Evolutionary conservation across 2,113 vertebrate genomes (phyloP).

Genomic region (Serranochromis macrocephalus): DNA sequence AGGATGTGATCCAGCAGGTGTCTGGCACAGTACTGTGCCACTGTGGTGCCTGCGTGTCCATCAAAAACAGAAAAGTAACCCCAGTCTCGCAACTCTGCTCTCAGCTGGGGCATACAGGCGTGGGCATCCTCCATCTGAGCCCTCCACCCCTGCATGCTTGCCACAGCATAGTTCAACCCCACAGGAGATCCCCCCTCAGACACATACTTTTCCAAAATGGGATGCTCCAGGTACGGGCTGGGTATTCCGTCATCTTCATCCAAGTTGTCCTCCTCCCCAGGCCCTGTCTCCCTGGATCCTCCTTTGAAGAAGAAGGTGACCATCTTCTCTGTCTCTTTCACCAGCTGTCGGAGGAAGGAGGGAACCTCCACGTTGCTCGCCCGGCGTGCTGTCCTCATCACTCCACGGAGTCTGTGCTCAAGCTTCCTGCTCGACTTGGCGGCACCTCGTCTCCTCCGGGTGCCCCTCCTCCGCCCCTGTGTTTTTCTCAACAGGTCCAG

Average conservation of each 20-base stretch:
- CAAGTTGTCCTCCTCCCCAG: constrained; percentile 32
- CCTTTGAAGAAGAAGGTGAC: constrained; percentile 74
- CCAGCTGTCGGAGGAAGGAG: constrained; percentile 69
- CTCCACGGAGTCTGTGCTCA: constrained; percentile 28
- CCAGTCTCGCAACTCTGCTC: constrained; percentile 62
- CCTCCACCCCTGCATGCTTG: constrained; percentile 76
- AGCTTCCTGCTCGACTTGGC: constrained; percentile 40
- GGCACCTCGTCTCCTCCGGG: constrained; percentile 25
- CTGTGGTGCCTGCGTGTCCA: constrained; percentile 72
- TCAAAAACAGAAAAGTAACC: constrained; percentile 77
- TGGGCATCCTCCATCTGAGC: constrained; percentile 77
- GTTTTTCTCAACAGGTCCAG: constrained; percentile 61
- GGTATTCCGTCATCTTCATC: constrained; percentile 44
- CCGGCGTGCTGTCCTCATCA: constrained; percentile 65
- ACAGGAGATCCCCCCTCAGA: constrained; percentile 59
- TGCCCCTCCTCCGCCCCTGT: constrained; percentile 24
- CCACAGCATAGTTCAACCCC: constrained; percentile 66
- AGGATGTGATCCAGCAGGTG: constrained; percentile 73
- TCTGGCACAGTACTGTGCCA: constrained; percentile 73
- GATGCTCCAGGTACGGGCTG: constrained; percentile 63
- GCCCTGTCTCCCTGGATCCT: constrained; percentile 26
- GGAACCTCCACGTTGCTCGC: constrained; percentile 72
- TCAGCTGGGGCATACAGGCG: constrained; percentile 60
- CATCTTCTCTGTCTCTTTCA: constrained; percentile 71
- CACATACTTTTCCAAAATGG: constrained; percentile 63